Evolutionary conservation across 2,888 invertebrate species (phyloP), one percentile per base, ranked within the genome.

Genomic region (Leucania comma): DNA sequence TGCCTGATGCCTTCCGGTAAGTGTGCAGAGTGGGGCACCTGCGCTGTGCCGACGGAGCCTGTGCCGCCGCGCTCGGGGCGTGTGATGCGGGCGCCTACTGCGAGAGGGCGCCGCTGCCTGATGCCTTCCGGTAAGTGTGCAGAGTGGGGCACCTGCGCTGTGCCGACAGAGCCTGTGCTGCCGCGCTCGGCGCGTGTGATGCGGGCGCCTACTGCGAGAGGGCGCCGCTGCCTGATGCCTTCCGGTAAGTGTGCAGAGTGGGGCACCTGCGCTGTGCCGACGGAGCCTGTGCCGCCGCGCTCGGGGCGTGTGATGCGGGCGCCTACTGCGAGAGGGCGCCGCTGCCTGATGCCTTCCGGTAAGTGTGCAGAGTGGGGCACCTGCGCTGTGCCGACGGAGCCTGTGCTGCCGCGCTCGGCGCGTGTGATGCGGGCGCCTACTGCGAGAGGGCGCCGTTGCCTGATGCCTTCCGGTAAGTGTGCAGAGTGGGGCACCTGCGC

Each of bases 211-310:
- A 29, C 29, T 29, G 29, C 29, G 29, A 29, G 29, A 29, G 29
- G 29, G 29, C 29, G 29, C 29, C 29, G 29, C 29, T 29, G 29
- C 29, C 29, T 29, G 29, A 29, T 29, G 29, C 29, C 29, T 29
- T 29, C 29, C 29, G 29, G 29, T 29, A 29, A 29, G 29, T 29
- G 29, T 29, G 29, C 6, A 6, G 0, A 29, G 29, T 6, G 29
- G 3, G 29, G n/a, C n/a, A n/a, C n/a, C n/a, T n/a, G n/a, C n/a
- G n/a, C n/a, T n/a, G n/a, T n/a, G n/a, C n/a, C n/a, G n/a, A n/a
- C 92, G 95, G 94, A 61, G 78, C 90, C 97, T 98, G 95, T 94
- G 97, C 68, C 96, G 97, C 80, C 97, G 97, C 93, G 97, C 97
- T n/a, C 93, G 97, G 64, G 97, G 98, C 91, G 90, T 97, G 83